phyloP scores from a whole-genome alignment of 2,113 vertebrate species.

The Sylvicapra grimmia region DNA sequence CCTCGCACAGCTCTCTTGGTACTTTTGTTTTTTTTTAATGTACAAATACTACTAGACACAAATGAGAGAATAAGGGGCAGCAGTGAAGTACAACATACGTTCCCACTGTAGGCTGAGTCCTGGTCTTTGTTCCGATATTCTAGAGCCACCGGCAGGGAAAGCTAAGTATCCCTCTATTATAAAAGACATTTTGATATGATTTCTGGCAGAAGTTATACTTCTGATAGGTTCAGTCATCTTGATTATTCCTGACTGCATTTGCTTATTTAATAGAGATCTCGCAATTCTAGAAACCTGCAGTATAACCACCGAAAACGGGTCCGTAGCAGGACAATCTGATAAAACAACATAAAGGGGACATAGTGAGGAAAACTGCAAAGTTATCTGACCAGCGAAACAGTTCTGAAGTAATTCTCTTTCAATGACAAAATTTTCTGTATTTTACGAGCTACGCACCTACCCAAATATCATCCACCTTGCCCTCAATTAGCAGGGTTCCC shows the following conservation, averaged over 20 bases:
- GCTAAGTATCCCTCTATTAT: background rate
- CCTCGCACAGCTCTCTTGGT: fast-evolving
- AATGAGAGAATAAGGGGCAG: slow-evolving; percentile 1
- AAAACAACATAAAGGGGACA: background rate
- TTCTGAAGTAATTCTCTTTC: slow-evolving; percentile 35
- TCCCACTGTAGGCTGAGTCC: slow-evolving; percentile 11
- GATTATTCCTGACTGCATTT: background rate
- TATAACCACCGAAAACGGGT: slow-evolving; percentile 27
- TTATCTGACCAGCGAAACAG: slow-evolving; percentile 45
- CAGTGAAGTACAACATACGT: slow-evolving; percentile 26
- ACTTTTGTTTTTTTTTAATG: background rate
- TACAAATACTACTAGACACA: background rate
- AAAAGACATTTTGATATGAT: background rate
- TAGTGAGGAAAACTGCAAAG: slow-evolving; percentile 26
- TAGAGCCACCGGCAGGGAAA: background rate
- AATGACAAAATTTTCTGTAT: background rate
- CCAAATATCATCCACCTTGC: background rate
- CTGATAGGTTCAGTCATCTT: background rate
- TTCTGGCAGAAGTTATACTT: slow-evolving; percentile 51
- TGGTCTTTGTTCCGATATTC: slow-evolving; percentile 37
- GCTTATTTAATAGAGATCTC: fast-evolving
- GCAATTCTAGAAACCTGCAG: slow-evolving; percentile 36
- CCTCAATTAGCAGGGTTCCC: background rate
- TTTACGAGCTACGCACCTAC: slow-evolving; percentile 30
- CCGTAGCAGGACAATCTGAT: slow-evolving; percentile 29